A percentile compares a stretch with the other conserved stretches of the same genome.
Conservation (phyloP, 2,797 vertebrate genomes). For the Pteropus rufus region DNA sequence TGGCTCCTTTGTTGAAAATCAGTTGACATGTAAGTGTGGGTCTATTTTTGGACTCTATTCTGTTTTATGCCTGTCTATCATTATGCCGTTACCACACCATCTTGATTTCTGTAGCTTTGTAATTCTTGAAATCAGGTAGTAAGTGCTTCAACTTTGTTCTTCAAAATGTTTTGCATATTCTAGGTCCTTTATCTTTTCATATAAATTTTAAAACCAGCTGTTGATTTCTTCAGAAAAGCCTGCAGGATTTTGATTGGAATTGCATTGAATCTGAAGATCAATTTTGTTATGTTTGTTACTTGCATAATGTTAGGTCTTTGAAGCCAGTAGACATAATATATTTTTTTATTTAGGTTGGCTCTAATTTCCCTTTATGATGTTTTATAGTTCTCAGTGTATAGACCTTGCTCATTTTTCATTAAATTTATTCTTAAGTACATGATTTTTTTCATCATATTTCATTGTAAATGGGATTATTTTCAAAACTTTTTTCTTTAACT, state of each 20-base stretch:
- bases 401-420: neutral
- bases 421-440: slow-evolving; percentile 1
- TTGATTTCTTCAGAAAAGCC: neutral
- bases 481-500: neutral
- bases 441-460: neutral
- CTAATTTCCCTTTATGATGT: neutral
- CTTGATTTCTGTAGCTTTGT: neutral
- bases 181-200: neutral
- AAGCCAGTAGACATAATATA: neutral
- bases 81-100: neutral
- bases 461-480: neutral
- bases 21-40: neutral
- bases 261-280: neutral
- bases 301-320: neutral
- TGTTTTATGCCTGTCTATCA: neutral
- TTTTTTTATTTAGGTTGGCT: neutral
- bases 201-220: neutral
- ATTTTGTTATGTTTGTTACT: neutral
- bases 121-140: neutral
- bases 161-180: neutral
- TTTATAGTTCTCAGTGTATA: neutral
- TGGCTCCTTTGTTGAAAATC: neutral
- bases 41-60: neutral
- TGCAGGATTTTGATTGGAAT: neutral
- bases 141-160: neutral